These are phyloP conservation scores for Linnaemya tessellans DNA, from an alignment of 2,888 invertebrate species.

Conservation along the genomic window DNA sequence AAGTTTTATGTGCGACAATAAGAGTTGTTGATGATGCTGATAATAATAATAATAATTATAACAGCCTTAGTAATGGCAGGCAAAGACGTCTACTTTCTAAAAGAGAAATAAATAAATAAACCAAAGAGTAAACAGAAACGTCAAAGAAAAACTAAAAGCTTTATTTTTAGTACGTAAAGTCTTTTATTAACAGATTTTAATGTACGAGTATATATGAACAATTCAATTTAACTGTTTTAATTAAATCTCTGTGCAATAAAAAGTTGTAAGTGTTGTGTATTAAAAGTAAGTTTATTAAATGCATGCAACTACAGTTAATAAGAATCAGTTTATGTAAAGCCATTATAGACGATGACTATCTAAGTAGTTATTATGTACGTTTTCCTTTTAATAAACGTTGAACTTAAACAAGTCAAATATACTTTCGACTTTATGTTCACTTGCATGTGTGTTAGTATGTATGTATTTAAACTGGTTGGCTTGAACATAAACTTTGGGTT, in stretches of 20 bases:
- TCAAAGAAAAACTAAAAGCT: conserved; percentile 11
- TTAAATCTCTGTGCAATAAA: conserved; percentile 45
- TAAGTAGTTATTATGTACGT: background rate
- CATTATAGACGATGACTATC: background rate
- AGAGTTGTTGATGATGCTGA: conserved; percentile 51
- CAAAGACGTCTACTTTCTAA: conserved; percentile 58
- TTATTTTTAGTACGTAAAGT: background rate
- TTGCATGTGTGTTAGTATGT: background rate
- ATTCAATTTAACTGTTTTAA: conserved; percentile 59
- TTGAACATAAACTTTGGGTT: background rate
- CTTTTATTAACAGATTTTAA: conserved; percentile 43
- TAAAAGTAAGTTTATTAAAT: background rate
- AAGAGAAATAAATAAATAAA: conserved; percentile 7
- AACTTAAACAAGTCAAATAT: background rate
- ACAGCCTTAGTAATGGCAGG: conserved; percentile 44
- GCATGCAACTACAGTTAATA: background rate
- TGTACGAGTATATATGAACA: conserved; percentile 10
- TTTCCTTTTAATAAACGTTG: background rate
- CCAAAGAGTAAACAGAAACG: background rate
- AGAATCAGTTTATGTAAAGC: background rate
- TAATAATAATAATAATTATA: no score
- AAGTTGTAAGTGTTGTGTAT: background rate
- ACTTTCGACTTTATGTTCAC: background rate
- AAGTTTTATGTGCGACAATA: conserved; percentile 62
- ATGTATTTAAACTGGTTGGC: background rate